These are phyloP conservation scores for Cactoblastis cactorum DNA, from an alignment of 2,888 invertebrate genomes.

Conservation along the genomic window DNA sequence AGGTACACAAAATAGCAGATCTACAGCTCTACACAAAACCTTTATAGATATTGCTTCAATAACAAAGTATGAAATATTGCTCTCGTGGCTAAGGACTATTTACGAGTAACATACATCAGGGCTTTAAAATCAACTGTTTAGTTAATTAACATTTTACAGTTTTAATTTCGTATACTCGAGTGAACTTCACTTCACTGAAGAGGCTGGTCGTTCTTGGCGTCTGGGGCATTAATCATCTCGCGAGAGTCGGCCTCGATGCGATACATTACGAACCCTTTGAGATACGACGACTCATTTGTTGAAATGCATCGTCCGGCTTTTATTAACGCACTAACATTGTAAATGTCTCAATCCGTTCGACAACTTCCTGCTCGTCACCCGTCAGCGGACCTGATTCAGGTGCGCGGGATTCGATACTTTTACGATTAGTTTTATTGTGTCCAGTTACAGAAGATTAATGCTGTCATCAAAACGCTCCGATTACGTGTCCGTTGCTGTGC, in stretches of 20 bases:
- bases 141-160: conserved; percentile 48
- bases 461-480: conserved; percentile 54
- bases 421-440: conserved; percentile 49
- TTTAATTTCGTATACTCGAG: conserved; percentile 38
- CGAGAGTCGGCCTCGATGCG: conserved; percentile 38
- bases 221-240: conserved; percentile 61
- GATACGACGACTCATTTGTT: conserved; percentile 58
- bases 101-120: conserved; percentile 36
- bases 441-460: conserved; percentile 70
- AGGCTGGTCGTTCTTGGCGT: conserved; percentile 38
- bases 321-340: conserved; percentile 63
- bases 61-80: conserved; percentile 33
- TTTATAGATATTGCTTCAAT: conserved; percentile 30
- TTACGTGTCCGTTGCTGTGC: conserved; percentile 56
- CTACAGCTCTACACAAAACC: conserved; percentile 28
- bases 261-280: conserved; percentile 65
- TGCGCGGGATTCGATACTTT: conserved; percentile 45
- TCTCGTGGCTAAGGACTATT: conserved; percentile 27
- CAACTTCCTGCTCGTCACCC: conserved; percentile 60
- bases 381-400: conserved; percentile 42
- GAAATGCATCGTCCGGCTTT: conserved; percentile 51
- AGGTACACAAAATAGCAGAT: conserved; percentile 26
- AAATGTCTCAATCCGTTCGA: conserved; percentile 69
- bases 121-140: conserved; percentile 35
- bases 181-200: conserved; percentile 27